Evolutionary conservation across 1,140 invertebrate species (phyloP).

Genomic region (Odontomachus brunneus): DNA sequence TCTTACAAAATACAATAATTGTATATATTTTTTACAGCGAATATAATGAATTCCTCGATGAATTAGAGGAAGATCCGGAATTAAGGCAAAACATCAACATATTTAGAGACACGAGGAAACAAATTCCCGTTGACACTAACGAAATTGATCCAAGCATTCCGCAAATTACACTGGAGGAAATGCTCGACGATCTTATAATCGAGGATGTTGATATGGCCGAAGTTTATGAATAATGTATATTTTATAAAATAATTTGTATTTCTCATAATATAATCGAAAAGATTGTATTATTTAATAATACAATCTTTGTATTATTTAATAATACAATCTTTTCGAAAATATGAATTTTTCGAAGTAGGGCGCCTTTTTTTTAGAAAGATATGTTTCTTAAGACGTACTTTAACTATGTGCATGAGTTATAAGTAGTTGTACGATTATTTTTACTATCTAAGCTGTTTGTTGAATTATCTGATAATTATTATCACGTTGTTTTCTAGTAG

Average conservation of each 20-base stretch:
- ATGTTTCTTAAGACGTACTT: no score
- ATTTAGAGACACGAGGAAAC: slow-evolving; percentile 91
- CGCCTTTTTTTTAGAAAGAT: no score
- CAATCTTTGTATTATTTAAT: no score
- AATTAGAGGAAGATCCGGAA: slow-evolving; percentile 97
- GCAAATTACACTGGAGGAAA: slow-evolving; percentile 96
- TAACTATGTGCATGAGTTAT: no score
- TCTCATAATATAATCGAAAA: not conserved
- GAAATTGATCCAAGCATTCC: slow-evolving; percentile 91
- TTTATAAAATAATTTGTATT: not conserved
- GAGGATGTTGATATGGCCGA: slow-evolving; percentile 91
- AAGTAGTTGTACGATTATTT: no score
- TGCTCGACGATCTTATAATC: slow-evolving; percentile 97
- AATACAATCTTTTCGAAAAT: not conserved
- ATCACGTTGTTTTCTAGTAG: not conserved
- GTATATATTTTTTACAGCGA: slow-evolving; percentile 87
- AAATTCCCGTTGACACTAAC: slow-evolving; percentile 87
- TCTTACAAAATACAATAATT: slow-evolving; percentile 4
- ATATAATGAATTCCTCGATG: slow-evolving; percentile 98
- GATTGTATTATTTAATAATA: not conserved
- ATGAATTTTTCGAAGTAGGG: not conserved
- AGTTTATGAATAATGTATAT: slow-evolving; percentile 57
- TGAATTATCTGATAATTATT: not conserved
- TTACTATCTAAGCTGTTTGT: not conserved
- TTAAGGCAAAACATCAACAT: slow-evolving; percentile 97